Evolutionary conservation across 1,140 invertebrate species (phyloP), one percentile per base, ranked within the genome.

Genomic region (Drosophila nebulosa): DNA sequence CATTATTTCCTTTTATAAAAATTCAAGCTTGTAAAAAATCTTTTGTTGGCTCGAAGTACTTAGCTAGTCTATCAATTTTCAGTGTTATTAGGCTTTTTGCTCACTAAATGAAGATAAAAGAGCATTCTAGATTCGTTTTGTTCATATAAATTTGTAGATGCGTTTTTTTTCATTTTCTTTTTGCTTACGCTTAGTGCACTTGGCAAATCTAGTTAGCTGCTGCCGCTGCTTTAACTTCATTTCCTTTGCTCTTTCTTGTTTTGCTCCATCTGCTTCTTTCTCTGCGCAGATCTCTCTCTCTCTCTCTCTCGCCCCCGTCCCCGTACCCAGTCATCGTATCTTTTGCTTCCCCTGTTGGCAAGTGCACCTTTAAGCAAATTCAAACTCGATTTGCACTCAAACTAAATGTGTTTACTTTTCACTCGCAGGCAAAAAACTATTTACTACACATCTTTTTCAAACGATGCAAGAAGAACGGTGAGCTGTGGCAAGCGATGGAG

Each of bases 311-410:
- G 1, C 30, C 10, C 21, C 4, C 12, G n/a, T n/a, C n/a, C n/a
- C n/a, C n/a, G n/a, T n/a, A n/a, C n/a, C n/a, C n/a, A n/a, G n/a
- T 22, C 10, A 1, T n/a, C 46, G 10, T 22, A 22, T 22, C 21
- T 51, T 22, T 51, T 51, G 46, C 18, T 22, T 51, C 24, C 3
- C 18, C 18, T 21, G 46, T 24, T 51, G 46, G 64, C 2, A 14
- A 32, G 24, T 50, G 63, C 77, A 75, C 67, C 81, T 81, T 88
- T 69, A 81, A 83, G 78, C 71, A 72, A 88, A 88, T 72, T 77
- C 74, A 88, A 88, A 83, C 81, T 86, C 83, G 74, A 86, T 86
- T 88, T 86, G 81, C 81, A 88, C 83, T 81, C 68, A 72, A 72
- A 67, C 71, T 81, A 81, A 86, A 88, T 88, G 78, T 86, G 71